phyloP scores from a whole-genome alignment of 2,113 vertebrate species.

The Semicossyphus pulcher region DNA sequence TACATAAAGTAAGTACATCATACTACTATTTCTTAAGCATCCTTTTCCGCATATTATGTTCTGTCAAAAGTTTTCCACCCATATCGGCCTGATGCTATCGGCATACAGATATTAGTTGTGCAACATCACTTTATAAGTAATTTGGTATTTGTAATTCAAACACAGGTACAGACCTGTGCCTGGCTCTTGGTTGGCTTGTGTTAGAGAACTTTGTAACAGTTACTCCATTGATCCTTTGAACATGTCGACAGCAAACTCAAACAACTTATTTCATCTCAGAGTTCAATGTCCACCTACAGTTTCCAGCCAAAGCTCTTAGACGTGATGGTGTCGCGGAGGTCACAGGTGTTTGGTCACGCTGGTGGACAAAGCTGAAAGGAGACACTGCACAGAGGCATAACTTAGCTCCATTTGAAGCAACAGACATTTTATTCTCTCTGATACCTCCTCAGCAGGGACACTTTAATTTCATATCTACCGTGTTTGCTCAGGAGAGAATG shows the following conservation, averaged over 20 bases:
- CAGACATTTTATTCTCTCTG: not conserved
- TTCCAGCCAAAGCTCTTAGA: not conserved
- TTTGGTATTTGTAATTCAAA: too few relatives aligned
- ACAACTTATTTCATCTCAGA: conserved; percentile 3
- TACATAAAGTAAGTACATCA: too few relatives aligned
- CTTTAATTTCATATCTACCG: conserved; percentile 24
- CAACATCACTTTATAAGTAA: too few relatives aligned
- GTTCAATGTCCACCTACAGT: not conserved
- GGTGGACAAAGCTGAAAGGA: not conserved
- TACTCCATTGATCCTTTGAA: not conserved
- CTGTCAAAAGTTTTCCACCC: too few relatives aligned
- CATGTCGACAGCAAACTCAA: conserved; percentile 12
- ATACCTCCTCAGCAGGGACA: conserved; percentile 8
- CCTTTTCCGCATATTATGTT: too few relatives aligned
- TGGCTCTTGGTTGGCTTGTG: not conserved
- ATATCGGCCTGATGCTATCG: too few relatives aligned
- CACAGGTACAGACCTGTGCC: not conserved
- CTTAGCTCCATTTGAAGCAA: not conserved
- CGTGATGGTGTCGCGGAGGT: conserved; percentile 1
- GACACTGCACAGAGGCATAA: not conserved
- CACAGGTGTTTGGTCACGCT: not conserved
- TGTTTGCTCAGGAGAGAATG: conserved; percentile 37
- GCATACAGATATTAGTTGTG: too few relatives aligned
- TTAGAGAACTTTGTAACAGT: not conserved
- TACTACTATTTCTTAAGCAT: too few relatives aligned